Evolutionary conservation across 2,797 vertebrate species (phyloP).

Genomic region (Falco naumanni): DNA sequence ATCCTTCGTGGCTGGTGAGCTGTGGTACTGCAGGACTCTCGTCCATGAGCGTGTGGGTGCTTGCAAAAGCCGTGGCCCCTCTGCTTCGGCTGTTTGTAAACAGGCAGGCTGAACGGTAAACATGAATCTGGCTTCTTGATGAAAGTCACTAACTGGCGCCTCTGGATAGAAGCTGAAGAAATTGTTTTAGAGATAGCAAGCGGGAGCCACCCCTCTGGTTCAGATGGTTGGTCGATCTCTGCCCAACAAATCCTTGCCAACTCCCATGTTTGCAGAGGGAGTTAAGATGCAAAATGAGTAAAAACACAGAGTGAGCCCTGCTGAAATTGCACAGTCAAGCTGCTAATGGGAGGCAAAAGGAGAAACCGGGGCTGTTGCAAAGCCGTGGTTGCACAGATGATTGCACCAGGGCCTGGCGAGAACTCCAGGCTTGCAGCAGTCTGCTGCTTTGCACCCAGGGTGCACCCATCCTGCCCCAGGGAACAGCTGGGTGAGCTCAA

Average conservation of each 20-base stretch:
- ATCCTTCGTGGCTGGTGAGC: neutral
- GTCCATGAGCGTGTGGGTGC: accelerated
- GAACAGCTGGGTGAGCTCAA: neutral
- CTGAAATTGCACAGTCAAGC: accelerated
- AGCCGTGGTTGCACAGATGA: accelerated
- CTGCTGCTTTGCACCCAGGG: neutral
- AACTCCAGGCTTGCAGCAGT: neutral
- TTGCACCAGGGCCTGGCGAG: neutral
- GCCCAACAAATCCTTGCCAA: neutral
- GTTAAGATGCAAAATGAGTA: neutral
- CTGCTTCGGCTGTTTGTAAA: neutral
- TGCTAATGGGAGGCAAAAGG: neutral
- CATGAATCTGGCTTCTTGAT: neutral
- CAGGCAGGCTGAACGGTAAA: neutral
- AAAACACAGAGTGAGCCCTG: neutral
- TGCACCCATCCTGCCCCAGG: neutral
- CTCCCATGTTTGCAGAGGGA: neutral
- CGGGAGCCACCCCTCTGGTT: neutral
- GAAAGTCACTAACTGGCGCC: neutral
- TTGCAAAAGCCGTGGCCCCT: neutral
- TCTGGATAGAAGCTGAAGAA: neutral
- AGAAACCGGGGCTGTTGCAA: neutral
- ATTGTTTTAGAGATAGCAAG: neutral
- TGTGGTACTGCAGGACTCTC: neutral
- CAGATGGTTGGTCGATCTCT: neutral